phyloP scores from a whole-genome alignment of 1,140 invertebrate species.

The Drosophila ercepeae region DNA sequence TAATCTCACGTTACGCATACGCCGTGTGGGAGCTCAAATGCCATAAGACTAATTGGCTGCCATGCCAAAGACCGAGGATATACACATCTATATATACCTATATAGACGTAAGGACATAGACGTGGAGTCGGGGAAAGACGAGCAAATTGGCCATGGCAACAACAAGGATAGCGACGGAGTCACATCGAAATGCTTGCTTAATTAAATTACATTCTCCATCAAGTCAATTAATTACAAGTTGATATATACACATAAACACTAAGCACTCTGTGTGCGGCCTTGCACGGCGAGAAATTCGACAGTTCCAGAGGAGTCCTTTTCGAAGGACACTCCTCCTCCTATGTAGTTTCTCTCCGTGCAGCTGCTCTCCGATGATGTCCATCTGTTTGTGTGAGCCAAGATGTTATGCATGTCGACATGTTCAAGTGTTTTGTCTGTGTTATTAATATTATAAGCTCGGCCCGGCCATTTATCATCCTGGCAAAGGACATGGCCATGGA shows the following conservation, averaged over 20 bases:
- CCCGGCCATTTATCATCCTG: conserved; percentile 75
- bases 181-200: conserved; percentile 79
- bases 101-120: too few species aligned
- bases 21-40: conserved; percentile 47
- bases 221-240: conserved; percentile 83
- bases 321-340: too few species aligned
- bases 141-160: conserved; percentile 31
- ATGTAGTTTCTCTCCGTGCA: neutral
- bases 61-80: conserved; percentile 26
- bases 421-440: conserved; percentile 78
- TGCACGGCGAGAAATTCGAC: neutral
- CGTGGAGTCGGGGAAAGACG: neutral
- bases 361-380: conserved; percentile 8
- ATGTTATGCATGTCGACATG: conserved; percentile 77
- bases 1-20: conserved; percentile 64
- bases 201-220: conserved; percentile 83
- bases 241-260: conserved; percentile 54
- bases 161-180: conserved; percentile 54
- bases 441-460: conserved; percentile 82
- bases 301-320: too few species aligned
- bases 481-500: conserved; percentile 30
- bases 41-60: conserved; percentile 69
- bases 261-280: conserved; percentile 23
- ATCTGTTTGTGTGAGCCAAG: conserved; percentile 47
- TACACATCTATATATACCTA: too few species aligned